phyloP scores from a whole-genome alignment of 2,113 vertebrate species.

The Meleagris gallopavo region DNA sequence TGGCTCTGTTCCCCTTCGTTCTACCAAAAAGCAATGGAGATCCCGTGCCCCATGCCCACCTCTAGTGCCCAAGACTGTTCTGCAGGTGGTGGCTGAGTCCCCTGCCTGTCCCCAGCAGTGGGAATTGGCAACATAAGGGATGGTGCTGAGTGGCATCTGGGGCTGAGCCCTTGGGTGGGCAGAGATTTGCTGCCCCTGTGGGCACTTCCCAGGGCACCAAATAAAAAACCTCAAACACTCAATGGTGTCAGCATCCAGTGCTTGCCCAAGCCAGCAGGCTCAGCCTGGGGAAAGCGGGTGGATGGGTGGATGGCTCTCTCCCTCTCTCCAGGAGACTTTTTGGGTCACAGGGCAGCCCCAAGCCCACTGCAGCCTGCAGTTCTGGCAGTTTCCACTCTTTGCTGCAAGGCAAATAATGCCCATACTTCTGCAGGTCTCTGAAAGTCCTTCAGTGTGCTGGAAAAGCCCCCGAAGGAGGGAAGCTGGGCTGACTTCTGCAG shows the following conservation, averaged over 20 bases:
- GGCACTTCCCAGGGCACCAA: background rate
- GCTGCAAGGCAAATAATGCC: background rate
- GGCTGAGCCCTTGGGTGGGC: background rate
- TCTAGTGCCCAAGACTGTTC: background rate
- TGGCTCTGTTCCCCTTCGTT: background rate
- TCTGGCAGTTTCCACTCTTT: background rate
- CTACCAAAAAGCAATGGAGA: background rate
- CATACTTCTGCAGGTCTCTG: background rate
- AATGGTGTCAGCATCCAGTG: accelerated
- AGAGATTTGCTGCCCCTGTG: background rate
- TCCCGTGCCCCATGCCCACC: accelerated
- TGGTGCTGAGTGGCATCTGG: background rate
- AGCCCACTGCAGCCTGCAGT: background rate
- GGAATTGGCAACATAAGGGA: background rate
- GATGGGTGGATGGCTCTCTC: background rate
- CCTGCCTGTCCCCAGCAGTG: background rate
- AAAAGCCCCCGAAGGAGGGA: background rate
- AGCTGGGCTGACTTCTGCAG: background rate
- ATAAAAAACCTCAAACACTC: background rate
- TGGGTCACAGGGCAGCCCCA: too few species aligned
- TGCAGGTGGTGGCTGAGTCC: background rate
- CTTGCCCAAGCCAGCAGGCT: background rate
- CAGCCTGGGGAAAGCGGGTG: background rate
- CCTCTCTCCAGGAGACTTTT: too few species aligned
- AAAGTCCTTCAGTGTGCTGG: background rate